Evolutionary conservation across 2,888 invertebrate species (phyloP).

Genomic region (Cheilosia impressa): DNA sequence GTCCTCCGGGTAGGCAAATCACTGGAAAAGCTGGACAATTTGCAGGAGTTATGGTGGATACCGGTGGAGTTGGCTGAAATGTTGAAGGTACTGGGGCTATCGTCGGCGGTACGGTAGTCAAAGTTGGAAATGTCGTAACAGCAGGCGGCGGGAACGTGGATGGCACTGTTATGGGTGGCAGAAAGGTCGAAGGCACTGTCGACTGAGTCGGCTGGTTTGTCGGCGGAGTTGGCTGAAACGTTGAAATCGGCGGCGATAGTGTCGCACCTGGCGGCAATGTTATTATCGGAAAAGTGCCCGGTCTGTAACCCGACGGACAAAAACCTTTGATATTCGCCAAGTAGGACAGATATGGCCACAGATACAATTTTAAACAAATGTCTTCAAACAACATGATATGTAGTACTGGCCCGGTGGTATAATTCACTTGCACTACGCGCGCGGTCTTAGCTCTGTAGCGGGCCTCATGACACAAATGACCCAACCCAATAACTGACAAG

Average conservation of each 20-base stretch:
- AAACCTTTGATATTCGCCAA: constrained; percentile 82
- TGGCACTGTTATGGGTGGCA: constrained; percentile 9
- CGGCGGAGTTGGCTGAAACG: constrained; percentile 54
- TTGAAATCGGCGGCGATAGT: constrained; percentile 74
- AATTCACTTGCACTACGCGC: not conserved
- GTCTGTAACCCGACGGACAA: constrained; percentile 78
- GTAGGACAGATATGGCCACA: constrained; percentile 82
- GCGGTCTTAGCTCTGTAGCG: not conserved
- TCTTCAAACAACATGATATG: constrained; percentile 80
- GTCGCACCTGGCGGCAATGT: constrained; percentile 78
- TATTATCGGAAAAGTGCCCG: constrained; percentile 80
- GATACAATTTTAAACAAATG: constrained; percentile 82
- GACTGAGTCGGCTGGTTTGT: constrained; percentile 55
- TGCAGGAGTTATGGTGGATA: constrained; percentile 23
- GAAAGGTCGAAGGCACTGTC: constrained; percentile 21
- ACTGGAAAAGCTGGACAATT: constrained; percentile 79
- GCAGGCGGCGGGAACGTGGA: not conserved
- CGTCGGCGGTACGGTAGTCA: constrained; percentile 29
- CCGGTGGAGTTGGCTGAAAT: constrained; percentile 43
- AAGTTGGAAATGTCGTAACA: constrained; percentile 18
- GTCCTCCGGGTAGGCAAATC: constrained; percentile 80
- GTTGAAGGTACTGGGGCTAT: constrained; percentile 46
- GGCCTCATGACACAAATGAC: constrained; percentile 44
- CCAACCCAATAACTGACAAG: constrained; percentile 43
- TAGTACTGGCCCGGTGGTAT: not conserved